These are phyloP conservation scores for Eupithecia insigniata DNA, from an alignment of 2,888 invertebrate genomes.

Conservation along the genomic window DNA sequence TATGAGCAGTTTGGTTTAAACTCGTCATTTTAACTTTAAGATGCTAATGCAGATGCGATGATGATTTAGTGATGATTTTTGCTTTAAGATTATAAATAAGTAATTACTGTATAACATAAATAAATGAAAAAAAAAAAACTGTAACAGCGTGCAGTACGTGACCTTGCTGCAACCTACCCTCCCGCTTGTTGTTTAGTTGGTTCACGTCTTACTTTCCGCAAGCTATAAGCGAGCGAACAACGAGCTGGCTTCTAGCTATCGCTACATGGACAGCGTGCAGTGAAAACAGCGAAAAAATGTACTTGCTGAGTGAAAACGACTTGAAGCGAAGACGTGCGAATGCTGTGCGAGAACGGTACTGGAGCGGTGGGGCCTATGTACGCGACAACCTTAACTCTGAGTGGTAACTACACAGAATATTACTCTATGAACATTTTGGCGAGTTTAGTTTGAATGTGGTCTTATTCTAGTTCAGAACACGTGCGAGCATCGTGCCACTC, in stretches of 20 bases:
- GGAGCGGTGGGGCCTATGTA: background rate
- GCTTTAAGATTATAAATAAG: too few relatives aligned
- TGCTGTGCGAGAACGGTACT: background rate
- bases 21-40: too few relatives aligned
- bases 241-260: background rate
- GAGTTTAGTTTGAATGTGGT: slow-evolving; percentile 32
- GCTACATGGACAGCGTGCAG: background rate
- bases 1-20: background rate
- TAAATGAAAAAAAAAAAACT: too few relatives aligned
- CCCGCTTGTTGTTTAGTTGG: too few relatives aligned
- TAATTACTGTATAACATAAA: too few relatives aligned
- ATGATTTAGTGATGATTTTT: too few relatives aligned
- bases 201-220: too few relatives aligned
- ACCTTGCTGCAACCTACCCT: too few relatives aligned
- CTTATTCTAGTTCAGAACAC: slow-evolving; percentile 39
- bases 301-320: background rate
- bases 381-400: background rate
- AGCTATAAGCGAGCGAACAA: too few relatives aligned
- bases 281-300: too few relatives aligned
- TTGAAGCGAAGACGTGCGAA: background rate
- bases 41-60: too few relatives aligned
- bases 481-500: slow-evolving; percentile 22
- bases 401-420: background rate
- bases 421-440: slow-evolving; percentile 24
- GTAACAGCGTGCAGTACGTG: too few relatives aligned